A percentile compares a stretch with the other conserved stretches of the same genome.
phyloP scores from a whole-genome alignment of 2,113 vertebrate species.

The Cryptotis parvus region DNA sequence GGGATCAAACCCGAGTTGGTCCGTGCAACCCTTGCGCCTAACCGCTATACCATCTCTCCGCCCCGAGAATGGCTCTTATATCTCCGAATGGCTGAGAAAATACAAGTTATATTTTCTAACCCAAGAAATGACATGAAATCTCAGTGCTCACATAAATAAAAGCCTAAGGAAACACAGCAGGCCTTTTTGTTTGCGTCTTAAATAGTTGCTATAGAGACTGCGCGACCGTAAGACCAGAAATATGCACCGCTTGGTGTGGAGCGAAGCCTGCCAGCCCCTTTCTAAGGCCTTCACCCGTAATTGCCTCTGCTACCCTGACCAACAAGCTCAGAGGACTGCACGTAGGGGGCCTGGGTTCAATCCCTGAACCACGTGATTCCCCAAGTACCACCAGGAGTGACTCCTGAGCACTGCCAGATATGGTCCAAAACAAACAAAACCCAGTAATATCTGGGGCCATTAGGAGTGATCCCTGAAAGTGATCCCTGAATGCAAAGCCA shows the following conservation, averaged over 20 bases:
- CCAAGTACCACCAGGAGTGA: no score
- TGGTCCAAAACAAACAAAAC: no score
- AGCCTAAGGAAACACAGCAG: slow-evolving; percentile 14
- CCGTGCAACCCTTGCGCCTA: no score
- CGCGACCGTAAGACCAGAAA: slow-evolving; percentile 16
- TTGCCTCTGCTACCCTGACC: background rate
- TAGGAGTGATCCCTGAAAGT: no score
- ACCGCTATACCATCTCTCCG: no score
- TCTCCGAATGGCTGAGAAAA: background rate
- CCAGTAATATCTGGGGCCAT: no score
- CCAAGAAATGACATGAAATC: background rate
- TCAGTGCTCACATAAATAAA: slow-evolving; percentile 39
- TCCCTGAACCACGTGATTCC: no score
- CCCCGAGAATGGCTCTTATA: background rate
- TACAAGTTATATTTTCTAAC: slow-evolving; percentile 37
- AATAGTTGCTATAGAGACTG: slow-evolving; percentile 26
- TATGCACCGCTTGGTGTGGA: slow-evolving; percentile 17
- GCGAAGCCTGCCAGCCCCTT: background rate
- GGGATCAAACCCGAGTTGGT: no score
- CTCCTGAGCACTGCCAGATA: no score
- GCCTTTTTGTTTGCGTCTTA: background rate
- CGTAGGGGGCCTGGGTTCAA: no score
- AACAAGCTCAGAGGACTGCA: background rate
- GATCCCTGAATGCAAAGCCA: no score
- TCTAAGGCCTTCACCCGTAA: background rate